These are phyloP conservation scores for Fulmarus glacialis DNA, from an alignment of 2,113 vertebrate species.

Conservation along the genomic window DNA sequence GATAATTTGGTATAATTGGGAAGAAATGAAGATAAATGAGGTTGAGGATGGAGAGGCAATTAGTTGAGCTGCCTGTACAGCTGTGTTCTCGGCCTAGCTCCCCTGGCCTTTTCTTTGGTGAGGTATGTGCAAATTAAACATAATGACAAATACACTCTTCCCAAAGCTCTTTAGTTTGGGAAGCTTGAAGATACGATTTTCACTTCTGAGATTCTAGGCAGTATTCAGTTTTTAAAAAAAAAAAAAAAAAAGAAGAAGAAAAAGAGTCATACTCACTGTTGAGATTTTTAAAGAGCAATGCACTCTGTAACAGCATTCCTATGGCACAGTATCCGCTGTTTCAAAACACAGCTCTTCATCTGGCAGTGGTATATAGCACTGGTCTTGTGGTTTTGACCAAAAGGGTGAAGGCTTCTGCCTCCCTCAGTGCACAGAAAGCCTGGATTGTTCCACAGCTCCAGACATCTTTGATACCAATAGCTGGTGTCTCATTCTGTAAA, in stretches of 20 bases:
- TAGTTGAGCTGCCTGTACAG: conserved; percentile 86
- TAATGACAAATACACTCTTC: conserved; percentile 83
- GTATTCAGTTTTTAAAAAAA: not conserved
- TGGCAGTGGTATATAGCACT: not conserved
- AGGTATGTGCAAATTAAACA: conserved; percentile 83
- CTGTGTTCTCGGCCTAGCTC: conserved; percentile 85
- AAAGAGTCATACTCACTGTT: not conserved
- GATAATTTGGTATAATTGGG: conserved; percentile 94
- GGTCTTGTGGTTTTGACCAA: not conserved
- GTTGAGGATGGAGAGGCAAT: conserved; percentile 88
- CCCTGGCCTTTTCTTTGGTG: conserved; percentile 81
- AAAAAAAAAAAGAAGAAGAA: not conserved
- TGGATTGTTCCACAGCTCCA: accelerated
- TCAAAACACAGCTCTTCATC: not conserved
- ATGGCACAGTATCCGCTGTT: not conserved
- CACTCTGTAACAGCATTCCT: not conserved
- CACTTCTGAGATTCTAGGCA: conserved; percentile 18
- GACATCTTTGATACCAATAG: not conserved
- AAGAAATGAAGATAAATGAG: conserved; percentile 97
- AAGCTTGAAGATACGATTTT: conserved; percentile 62
- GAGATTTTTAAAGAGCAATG: not conserved
- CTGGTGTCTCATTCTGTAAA: not conserved
- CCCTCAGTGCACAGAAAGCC: not conserved
- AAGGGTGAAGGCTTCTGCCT: not conserved
- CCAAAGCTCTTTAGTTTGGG: conserved; percentile 65